Conservation (phyloP, 2,797 vertebrate species). For the Anguilla pacifica region DNA sequence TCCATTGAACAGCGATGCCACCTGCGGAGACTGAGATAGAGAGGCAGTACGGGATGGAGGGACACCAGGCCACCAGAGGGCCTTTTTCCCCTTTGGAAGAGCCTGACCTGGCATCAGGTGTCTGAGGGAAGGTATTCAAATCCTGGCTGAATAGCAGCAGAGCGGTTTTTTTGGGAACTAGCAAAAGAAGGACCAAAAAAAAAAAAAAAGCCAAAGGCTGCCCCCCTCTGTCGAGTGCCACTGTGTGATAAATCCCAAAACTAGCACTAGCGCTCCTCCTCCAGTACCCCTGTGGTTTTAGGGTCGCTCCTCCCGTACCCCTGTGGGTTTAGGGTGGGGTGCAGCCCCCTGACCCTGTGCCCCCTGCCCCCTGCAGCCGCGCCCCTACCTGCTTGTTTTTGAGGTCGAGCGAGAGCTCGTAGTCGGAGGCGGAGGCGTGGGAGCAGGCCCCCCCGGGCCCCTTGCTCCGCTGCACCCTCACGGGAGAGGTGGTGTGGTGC, state of each 20-base stretch:
- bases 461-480: slow-evolving; percentile 73
- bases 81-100: background rate
- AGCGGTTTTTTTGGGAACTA: background rate
- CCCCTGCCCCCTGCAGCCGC: slow-evolving; percentile 39
- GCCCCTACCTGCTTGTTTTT: slow-evolving; percentile 84
- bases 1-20: background rate
- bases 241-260: background rate
- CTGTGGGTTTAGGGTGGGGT: background rate
- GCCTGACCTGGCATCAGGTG: background rate
- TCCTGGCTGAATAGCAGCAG: background rate
- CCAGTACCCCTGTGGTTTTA: no score
- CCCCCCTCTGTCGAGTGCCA: background rate
- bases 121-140: background rate
- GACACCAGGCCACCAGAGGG: background rate
- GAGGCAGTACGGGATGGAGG: background rate
- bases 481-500: slow-evolving; percentile 73
- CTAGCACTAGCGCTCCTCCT: background rate
- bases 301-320: background rate
- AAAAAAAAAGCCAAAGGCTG: background rate
- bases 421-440: slow-evolving; percentile 77
- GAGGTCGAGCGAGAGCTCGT: slow-evolving; percentile 86
- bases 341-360: background rate
- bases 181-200: background rate
- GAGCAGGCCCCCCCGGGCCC: slow-evolving; percentile 74
- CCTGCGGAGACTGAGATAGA: background rate